These are phyloP conservation scores for Melipona bicolor DNA, from an alignment of 2,888 invertebrate genomes.

Conservation along the genomic window DNA sequence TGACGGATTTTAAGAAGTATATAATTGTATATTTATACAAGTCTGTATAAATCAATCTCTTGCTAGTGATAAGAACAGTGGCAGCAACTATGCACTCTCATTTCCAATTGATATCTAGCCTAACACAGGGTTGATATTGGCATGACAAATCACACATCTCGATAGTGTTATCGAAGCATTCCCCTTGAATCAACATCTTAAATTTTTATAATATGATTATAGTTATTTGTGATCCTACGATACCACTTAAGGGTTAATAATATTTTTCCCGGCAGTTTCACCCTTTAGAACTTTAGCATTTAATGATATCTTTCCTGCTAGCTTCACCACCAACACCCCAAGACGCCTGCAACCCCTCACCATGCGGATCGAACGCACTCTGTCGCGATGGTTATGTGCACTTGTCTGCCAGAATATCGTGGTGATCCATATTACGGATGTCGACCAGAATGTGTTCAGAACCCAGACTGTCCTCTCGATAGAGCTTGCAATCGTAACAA, in stretches of 20 bases:
- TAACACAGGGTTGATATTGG: too few relatives aligned
- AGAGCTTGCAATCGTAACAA: conserved; percentile 91
- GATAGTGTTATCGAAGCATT: too few relatives aligned
- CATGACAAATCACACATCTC: too few relatives aligned
- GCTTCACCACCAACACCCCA: conserved; percentile 66
- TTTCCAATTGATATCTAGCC: too few relatives aligned
- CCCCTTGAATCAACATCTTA: too few relatives aligned
- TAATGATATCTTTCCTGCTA: not conserved
- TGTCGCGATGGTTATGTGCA: conserved; percentile 84
- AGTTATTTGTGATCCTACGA: too few relatives aligned
- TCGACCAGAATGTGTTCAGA: conserved; percentile 92
- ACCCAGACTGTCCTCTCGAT: conserved; percentile 90
- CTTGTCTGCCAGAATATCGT: conserved; percentile 80
- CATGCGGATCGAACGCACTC: conserved; percentile 91
- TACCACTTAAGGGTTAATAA: too few relatives aligned
- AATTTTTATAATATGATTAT: too few relatives aligned
- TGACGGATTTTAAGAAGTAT: not conserved
- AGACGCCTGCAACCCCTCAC: conserved; percentile 87
- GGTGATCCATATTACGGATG: conserved; percentile 87
- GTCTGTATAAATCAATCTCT: too few relatives aligned
- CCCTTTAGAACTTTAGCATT: not conserved
- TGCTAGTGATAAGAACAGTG: too few relatives aligned
- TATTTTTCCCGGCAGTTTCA: not conserved
- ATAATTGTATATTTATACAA: too few relatives aligned
- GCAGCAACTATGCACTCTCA: too few relatives aligned